Evolutionary conservation across 2,797 vertebrate genomes (phyloP), one percentile per base, ranked within the genome.

Genomic region (Glyptemys insculpta): DNA sequence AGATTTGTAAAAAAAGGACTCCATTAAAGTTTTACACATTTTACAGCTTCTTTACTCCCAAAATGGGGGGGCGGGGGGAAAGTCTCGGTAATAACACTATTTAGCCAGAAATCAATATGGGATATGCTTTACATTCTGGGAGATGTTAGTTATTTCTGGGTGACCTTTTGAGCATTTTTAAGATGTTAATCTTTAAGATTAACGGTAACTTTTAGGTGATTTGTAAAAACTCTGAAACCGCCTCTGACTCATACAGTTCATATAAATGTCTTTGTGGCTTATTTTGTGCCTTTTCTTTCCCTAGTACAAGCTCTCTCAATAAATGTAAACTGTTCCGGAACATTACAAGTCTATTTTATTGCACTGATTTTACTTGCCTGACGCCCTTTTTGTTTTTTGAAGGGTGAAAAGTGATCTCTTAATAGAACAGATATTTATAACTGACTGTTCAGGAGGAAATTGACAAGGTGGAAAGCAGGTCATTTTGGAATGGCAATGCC

Each of bases 391-490:
- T 92, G 86, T 92, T 96, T 95, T 94, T 93, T 95, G 86, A 88
- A 95, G 88, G 87, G 86, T 49, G 52, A 83, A 81, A 90, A 91
- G 74, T 91, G 85, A 65, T 65, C 90, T 96, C 78, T 57, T 44
- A 95, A 90, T 91, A 95, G 93, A 97, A 87, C 18, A 93, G 93
- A 93, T 96, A 93, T 95, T 97, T 95, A 88, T 95, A 92, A 88
- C 84, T 1, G 90, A 41, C 82, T 81, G 89, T 92, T 53, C 88
- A 87, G 93, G 95, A 96, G 96, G 95, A 95, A 97, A 97, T 92
- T 95, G 95, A 96, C 96, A 97, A 97, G 86, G 91, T 97, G 93
- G 96, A 97, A 97, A 96, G 96, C 94, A 91, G 96, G 95, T 97
- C 96, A 94, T 88, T 97, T 95, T 84, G 83, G 81, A 94, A 92